A percentile compares a stretch with the other conserved stretches of the same genome.
phyloP scores from a whole-genome alignment of 2,888 invertebrate genomes.

The Steinernema hermaphroditum region DNA sequence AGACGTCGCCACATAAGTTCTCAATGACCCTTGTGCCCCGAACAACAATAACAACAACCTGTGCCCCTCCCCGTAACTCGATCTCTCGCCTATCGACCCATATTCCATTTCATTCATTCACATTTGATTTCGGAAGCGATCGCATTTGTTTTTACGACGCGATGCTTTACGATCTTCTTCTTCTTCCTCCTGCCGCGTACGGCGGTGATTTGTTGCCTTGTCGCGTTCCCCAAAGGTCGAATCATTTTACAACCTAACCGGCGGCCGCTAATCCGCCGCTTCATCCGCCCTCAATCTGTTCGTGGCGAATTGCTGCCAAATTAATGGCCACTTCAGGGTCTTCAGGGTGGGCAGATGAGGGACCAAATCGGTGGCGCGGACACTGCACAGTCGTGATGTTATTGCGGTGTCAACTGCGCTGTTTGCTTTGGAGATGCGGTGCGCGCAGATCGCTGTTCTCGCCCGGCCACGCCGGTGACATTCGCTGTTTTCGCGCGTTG shows the following conservation, averaged over 20 bases:
- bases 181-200: neutral
- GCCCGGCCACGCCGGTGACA: neutral
- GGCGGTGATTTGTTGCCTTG: constrained; percentile 16
- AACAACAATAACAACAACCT: neutral
- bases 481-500: constrained; percentile 24
- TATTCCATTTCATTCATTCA: neutral
- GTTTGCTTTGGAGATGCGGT: neutral
- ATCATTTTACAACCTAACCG: neutral
- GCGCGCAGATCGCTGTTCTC: neutral
- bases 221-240: neutral
- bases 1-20: neutral
- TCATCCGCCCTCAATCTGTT: no score
- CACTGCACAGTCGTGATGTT: neutral
- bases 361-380: neutral
- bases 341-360: neutral
- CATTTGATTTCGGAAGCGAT: constrained; percentile 5
- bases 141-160: constrained; percentile 15
- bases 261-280: neutral
- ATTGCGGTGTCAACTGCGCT: constrained; percentile 22
- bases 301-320: no score
- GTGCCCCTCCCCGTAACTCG: neutral
- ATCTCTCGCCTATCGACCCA: neutral
- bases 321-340: no score
- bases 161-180: neutral
- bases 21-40: constrained; percentile 21